These are phyloP conservation scores for Percina caprodes DNA, from an alignment of 2,113 vertebrate species.

Conservation along the genomic window DNA sequence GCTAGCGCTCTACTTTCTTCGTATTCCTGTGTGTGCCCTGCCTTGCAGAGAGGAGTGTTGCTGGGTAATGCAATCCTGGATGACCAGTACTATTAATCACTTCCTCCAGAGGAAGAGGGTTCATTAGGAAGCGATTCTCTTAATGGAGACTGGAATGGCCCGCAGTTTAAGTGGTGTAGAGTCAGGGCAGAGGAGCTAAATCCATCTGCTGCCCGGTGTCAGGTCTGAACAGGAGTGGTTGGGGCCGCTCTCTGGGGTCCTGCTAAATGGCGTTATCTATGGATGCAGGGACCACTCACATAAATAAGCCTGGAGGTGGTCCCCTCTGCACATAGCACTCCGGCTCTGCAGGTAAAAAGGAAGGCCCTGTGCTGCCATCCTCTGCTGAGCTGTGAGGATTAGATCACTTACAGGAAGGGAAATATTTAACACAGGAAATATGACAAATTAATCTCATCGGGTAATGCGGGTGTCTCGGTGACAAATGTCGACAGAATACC, in stretches of 20 bases:
- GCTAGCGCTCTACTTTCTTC: constrained; percentile 47
- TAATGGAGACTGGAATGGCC: constrained; percentile 74
- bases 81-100: constrained; percentile 77
- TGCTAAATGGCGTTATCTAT: constrained; percentile 71
- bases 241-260: constrained; percentile 43
- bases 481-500: constrained; percentile 74
- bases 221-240: constrained; percentile 43
- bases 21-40: constrained; percentile 59
- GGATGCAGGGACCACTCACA: constrained; percentile 54
- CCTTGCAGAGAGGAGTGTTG: constrained; percentile 47
- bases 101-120: constrained; percentile 74
- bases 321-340: constrained; percentile 21
- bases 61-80: constrained; percentile 67
- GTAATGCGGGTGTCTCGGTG: constrained; percentile 69
- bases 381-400: constrained; percentile 44
- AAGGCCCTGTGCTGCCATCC: not conserved
- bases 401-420: constrained; percentile 59
- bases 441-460: constrained; percentile 75
- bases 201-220: constrained; percentile 65
- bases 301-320: constrained; percentile 59
- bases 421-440: constrained; percentile 60
- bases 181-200: constrained; percentile 65
- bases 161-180: constrained; percentile 74
- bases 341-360: constrained; percentile 31
- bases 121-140: constrained; percentile 82